These are phyloP conservation scores for Campylomormyrus tamandua DNA, from an alignment of 2,113 vertebrate species.

Conservation along the genomic window DNA sequence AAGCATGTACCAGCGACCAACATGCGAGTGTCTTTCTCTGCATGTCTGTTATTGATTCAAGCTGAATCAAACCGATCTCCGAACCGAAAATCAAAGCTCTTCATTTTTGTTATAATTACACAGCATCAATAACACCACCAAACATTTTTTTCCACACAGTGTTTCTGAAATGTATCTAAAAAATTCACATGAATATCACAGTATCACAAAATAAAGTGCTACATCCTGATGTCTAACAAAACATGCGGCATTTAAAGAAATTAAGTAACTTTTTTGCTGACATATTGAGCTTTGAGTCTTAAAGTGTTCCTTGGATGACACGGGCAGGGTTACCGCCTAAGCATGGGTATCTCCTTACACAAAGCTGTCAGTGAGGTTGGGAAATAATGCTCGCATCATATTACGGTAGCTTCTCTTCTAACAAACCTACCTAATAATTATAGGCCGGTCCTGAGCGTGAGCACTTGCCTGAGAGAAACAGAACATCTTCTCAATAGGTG, in stretches of 20 bases:
- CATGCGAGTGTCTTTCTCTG: not conserved
- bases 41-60: not conserved
- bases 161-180: not conserved
- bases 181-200: not conserved
- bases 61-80: not conserved
- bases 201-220: not conserved
- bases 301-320: slow-evolving; percentile 5
- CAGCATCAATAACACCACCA: not conserved
- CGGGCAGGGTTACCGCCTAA: not conserved
- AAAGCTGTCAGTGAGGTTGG: slow-evolving; percentile 18
- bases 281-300: slow-evolving; percentile 2
- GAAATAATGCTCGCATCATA: slow-evolving; percentile 19
- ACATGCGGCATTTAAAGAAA: not conserved
- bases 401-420: slow-evolving; percentile 19
- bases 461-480: not conserved
- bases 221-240: not conserved
- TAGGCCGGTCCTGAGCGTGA: slow-evolving; percentile 5
- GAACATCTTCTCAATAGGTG: not conserved
- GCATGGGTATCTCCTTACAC: slow-evolving; percentile 19
- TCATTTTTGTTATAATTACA: not conserved
- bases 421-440: slow-evolving; percentile 25
- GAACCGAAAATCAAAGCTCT: not conserved
- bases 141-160: not conserved
- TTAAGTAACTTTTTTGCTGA: not conserved
- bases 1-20: not conserved